These are phyloP conservation scores for Xenus cinereus DNA, from an alignment of 2,113 vertebrate genomes.

Conservation along the genomic window DNA sequence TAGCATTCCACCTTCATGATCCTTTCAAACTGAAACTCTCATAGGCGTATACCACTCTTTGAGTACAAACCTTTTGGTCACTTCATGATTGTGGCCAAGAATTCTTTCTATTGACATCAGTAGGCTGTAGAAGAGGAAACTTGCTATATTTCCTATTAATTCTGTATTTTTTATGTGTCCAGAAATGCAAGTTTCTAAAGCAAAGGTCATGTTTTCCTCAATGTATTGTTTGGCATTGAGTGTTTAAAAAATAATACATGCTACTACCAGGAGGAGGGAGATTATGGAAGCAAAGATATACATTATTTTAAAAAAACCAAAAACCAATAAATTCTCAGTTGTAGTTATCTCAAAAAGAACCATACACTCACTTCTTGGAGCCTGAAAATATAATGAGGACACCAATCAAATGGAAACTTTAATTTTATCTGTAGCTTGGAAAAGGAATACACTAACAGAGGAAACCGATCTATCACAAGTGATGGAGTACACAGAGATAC, in stretches of 20 bases:
- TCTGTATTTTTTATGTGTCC: background rate
- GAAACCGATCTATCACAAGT: background rate
- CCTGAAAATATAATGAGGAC: background rate
- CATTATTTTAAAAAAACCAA: background rate
- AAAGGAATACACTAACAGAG: background rate
- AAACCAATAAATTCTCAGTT: background rate
- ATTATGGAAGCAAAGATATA: background rate
- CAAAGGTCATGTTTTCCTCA: background rate
- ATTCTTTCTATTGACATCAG: background rate
- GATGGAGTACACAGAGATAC: background rate
- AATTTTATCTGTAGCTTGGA: background rate
- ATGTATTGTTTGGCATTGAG: background rate
- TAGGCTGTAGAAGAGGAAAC: background rate
- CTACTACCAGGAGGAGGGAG: background rate
- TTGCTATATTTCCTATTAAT: background rate
- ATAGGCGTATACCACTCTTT: fast-evolving
- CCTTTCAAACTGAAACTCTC: background rate
- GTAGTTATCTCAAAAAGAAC: background rate
- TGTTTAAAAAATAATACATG: background rate
- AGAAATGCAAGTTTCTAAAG: background rate
- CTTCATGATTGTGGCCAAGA: background rate
- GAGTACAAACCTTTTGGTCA: background rate
- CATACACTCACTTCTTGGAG: background rate
- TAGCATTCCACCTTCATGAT: background rate
- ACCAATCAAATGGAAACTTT: background rate